Base-by-base conservation (phyloP, 2,113 vertebrate species). In the Nothobranchius kuhntae region DNA sequence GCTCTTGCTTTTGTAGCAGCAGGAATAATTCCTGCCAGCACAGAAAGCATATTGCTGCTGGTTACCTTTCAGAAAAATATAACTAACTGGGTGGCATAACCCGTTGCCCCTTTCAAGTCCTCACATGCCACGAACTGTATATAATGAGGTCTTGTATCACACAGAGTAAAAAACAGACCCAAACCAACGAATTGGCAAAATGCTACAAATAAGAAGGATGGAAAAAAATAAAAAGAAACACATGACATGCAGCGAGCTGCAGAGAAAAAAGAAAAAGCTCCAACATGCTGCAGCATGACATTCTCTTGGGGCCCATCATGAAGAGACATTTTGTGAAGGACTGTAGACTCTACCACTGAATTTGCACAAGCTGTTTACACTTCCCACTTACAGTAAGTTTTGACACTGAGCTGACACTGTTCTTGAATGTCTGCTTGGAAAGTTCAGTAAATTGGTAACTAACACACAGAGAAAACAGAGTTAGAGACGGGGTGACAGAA, bases 101-200 rank as follows among this genome's bases (percentile, higher is more conserved):
- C 65, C 61, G 36, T 70, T 73, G 61, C 75, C 73, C 65, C 46
- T 73, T 65, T 71, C 35, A 75, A 68, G 69, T 78, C 60, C 48
- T 75, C 54, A 71, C 55, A 56, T 66, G 61, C 53, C 53, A 64
- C 58, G 64, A 72, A 68, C 67, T 58, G 74, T 60, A 54, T 67
- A 73, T 66, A 78, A 78, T 74, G 26, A 68, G 56, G 42, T 65
- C 57, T 71, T 71, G 48, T 68, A 65, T 65, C 36, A 59, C 65
- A 70, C 2, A 0, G 52, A 66, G 13, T 15, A 55, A 65, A 3
- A 46, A 26, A 54, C 7, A 30, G 13, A 69, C 71, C 14, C 52
- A 71, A 69, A 80, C 26, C 58, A 51, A 35, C n/a, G 9, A 68
- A 53, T 58, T 57, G 58, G 35, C 46, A 61, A 59, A 45, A 44